phyloP scores from a whole-genome alignment of 2,888 invertebrate genomes.

The Deilephila elpenor region DNA sequence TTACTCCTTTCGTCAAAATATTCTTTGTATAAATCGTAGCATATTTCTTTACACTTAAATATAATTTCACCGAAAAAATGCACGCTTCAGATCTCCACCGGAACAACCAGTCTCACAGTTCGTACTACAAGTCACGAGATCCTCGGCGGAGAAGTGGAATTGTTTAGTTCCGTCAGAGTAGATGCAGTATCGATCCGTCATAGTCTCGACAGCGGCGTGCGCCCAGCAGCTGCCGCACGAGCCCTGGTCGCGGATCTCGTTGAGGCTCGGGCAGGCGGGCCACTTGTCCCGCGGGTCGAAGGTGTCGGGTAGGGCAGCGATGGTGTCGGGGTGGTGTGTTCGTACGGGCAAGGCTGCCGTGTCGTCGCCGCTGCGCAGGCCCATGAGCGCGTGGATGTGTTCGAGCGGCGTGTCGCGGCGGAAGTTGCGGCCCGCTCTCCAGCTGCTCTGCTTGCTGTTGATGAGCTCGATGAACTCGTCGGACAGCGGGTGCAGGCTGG shows the following conservation, averaged over 20 bases:
- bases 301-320: conserved; percentile 86
- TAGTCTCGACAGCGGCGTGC: conserved; percentile 95
- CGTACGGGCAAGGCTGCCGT: conserved; percentile 75
- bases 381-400: conserved; percentile 88
- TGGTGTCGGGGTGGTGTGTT: conserved; percentile 62
- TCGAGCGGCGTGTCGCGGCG: conserved; percentile 82
- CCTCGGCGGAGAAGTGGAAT: conserved; percentile 93
- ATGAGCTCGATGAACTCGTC: conserved; percentile 89
- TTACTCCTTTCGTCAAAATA: too few species aligned
- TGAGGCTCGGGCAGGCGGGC: conserved; percentile 94
- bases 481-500: conserved; percentile 83
- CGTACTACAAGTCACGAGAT: conserved; percentile 92
- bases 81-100: conserved; percentile 91
- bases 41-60: too few species aligned
- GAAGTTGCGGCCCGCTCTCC: conserved; percentile 93
- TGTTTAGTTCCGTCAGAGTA: conserved; percentile 89
- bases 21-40: too few species aligned
- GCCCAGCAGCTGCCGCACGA: conserved; percentile 98
- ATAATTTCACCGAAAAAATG: too few species aligned
- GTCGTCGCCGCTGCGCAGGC: conserved; percentile 86
- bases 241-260: conserved; percentile 93
- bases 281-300: conserved; percentile 93
- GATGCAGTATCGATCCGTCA: conserved; percentile 95
- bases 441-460: conserved; percentile 87
- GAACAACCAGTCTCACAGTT: conserved; percentile 92